phyloP scores from a whole-genome alignment of 2,888 invertebrate genomes.

The Pedicia rivosa region DNA sequence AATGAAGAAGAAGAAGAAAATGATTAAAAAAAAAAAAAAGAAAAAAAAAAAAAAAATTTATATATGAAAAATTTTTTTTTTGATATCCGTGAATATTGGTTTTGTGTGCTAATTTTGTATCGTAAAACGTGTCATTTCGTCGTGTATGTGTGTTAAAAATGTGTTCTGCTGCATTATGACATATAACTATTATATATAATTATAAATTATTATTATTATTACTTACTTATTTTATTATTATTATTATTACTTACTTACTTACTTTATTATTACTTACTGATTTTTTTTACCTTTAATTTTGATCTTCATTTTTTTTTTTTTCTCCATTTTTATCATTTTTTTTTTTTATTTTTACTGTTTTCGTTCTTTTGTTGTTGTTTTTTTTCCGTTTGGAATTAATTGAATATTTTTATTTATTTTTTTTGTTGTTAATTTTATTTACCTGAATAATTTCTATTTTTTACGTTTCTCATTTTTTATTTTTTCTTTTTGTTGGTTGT shows the following conservation, averaged over 20 bases:
- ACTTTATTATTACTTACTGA: slow-evolving; percentile 2
- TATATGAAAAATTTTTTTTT: slow-evolving; percentile 13
- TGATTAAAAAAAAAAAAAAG: slow-evolving; percentile 4
- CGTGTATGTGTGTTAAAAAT: slow-evolving; percentile 25
- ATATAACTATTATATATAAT: slow-evolving; percentile 10
- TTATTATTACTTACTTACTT: slow-evolving; percentile 10
- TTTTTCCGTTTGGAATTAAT: slow-evolving; percentile 11
- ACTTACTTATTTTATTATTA: slow-evolving; percentile 7
- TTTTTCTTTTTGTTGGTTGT: slow-evolving; percentile 7
- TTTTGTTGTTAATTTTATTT: slow-evolving; percentile 11
- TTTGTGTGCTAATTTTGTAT: slow-evolving; percentile 30
- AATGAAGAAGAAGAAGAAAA: no score
- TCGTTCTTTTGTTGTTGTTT: no score
- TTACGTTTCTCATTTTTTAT: no score
- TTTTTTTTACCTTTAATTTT: slow-evolving; percentile 9
- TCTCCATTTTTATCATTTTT: slow-evolving; percentile 12
- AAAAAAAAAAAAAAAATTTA: not conserved
- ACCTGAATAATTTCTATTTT: slow-evolving; percentile 12
- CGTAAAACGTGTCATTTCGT: slow-evolving; percentile 22
- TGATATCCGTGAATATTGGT: slow-evolving; percentile 28
- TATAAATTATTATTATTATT: slow-evolving; percentile 10
- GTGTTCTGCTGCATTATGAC: slow-evolving; percentile 14
- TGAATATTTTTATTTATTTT: slow-evolving; percentile 12
- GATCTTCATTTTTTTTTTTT: slow-evolving; percentile 10
- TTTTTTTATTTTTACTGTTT: slow-evolving; percentile 10